A percentile compares a stretch with the other conserved stretches of the same genome.
Evolutionary conservation across 2,113 vertebrate species (phyloP).

Genomic region (Ovis canadensis): DNA sequence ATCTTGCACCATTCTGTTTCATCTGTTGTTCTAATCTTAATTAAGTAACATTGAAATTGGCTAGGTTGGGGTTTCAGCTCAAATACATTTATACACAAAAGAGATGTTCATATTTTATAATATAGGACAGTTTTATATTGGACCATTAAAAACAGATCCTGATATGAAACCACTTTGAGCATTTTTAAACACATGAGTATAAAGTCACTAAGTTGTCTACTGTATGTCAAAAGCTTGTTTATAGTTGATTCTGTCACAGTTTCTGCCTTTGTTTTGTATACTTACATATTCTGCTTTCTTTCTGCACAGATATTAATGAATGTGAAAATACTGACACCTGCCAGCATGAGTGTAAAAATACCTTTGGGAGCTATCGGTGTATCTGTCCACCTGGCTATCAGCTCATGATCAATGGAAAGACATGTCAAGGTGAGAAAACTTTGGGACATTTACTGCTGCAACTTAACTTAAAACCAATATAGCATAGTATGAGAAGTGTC

Average conservation of each 20-base stretch:
- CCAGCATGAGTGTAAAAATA: constrained; percentile 96
- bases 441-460: neutral
- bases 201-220: neutral
- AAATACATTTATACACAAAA: neutral
- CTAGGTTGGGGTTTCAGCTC: neutral
- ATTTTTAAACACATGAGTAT: neutral
- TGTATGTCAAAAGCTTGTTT: neutral
- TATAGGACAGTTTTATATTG: neutral
- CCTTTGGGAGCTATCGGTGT: constrained; percentile 91
- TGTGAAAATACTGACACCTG: constrained; percentile 91
- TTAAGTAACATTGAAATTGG: neutral
- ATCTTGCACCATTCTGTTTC: neutral
- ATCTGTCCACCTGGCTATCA: constrained; percentile 91
- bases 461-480: neutral
- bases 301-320: constrained; percentile 91
- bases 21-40: neutral
- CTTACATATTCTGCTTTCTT: neutral
- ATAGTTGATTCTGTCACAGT: neutral
- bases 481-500: neutral
- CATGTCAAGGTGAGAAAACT: constrained; percentile 89
- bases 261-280: neutral
- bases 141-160: neutral
- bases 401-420: constrained; percentile 92
- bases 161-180: neutral
- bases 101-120: neutral